Evolutionary conservation across 1,140 invertebrate genomes (phyloP), one percentile per base, ranked within the genome.

Genomic region (Drosophila hydei): DNA sequence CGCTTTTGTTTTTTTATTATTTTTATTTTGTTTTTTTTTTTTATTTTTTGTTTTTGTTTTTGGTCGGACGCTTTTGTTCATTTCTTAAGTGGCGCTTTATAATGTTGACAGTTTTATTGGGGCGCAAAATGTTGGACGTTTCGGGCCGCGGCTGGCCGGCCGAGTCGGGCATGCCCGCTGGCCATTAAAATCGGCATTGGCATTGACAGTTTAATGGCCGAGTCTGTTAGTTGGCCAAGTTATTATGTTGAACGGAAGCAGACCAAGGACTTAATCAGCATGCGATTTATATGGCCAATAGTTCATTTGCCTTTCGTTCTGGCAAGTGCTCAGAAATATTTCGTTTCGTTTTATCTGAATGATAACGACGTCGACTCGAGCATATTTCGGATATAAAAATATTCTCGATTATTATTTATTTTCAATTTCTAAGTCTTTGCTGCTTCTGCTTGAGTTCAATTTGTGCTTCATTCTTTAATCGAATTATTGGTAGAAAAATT

Each of bases 61-160:
- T 21, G 48, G 56, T 60, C 48, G 9, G 58, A 47, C 62, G 55
- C 81, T 77, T 85, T 85, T 85, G 81, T 85, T 85, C 81, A 85
- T 85, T 85, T 85, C 81, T 85, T 85, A 85, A 85, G 81, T 85
- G 81, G 81, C 81, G 81, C 81, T 87, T 85, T 85, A 85, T 85
- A 85, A 85, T 87, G 81, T 87, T 85, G 81, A 85, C 81, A 85
- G 81, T 87, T 85, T 85, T 85, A 85, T 85, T 85, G 81, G 55
- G 64, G 77, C 77, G 81, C 81, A 75, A 81, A 85, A 87, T 87
- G 80, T 72, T 80, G 80, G 77, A 68, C 80, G 80, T 85, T 85
- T 76, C 21, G 62, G 52, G 25, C 38, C 25, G 21, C 47, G 18
- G 6, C 18, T 19, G 42, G 38, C 27, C 7, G 9, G 14, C 4